These are phyloP conservation scores for Coluber constrictor DNA, from an alignment of 2,797 vertebrate genomes.

Conservation along the genomic window DNA sequence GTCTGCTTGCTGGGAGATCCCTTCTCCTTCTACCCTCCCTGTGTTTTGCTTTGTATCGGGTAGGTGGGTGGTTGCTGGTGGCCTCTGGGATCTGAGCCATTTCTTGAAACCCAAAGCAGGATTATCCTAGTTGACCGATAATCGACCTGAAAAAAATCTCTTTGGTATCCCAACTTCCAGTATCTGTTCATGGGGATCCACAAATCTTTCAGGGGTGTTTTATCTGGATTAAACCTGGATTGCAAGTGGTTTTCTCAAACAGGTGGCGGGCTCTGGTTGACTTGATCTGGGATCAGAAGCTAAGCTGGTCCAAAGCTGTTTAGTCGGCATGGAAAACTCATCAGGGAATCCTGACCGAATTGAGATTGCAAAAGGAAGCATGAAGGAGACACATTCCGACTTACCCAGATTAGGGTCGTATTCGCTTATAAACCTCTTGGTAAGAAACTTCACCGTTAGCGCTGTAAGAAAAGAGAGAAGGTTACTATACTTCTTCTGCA, in stretches of 20 bases:
- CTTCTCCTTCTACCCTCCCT: background rate
- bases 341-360: background rate
- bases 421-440: constrained; percentile 89
- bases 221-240: background rate
- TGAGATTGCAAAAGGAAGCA: rapidly evolving
- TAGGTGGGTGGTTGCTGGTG: background rate
- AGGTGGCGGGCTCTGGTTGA: background rate
- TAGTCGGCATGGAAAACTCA: background rate
- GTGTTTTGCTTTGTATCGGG: too few relatives aligned
- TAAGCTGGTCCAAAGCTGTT: background rate
- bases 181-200: background rate
- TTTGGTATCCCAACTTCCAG: background rate
- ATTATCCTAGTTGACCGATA: background rate
- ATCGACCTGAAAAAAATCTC: background rate
- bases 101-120: background rate
- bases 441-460: constrained; percentile 90
- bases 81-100: too few relatives aligned
- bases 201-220: background rate
- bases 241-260: background rate
- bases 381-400: constrained; percentile 19
- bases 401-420: constrained; percentile 89
- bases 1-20: background rate
- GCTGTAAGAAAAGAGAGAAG: constrained; percentile 71
- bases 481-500: background rate
- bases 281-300: background rate